phyloP scores from a whole-genome alignment of 2,888 invertebrate genomes.

The Liposcelis brunnea region DNA sequence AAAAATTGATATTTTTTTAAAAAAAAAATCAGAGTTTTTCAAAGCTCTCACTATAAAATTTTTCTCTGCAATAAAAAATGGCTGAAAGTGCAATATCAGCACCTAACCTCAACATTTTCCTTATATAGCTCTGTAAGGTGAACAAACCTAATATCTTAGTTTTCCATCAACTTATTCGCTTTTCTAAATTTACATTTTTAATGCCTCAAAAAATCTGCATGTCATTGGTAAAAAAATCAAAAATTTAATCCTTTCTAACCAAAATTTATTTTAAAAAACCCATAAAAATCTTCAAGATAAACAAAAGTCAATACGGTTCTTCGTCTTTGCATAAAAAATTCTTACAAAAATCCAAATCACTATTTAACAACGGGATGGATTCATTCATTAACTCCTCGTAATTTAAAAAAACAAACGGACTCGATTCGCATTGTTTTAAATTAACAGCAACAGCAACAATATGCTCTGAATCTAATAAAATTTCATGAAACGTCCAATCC shows the following conservation, averaged over 20 bases:
- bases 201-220: no score
- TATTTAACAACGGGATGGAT: constrained; percentile 30
- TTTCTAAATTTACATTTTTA: constrained; percentile 2
- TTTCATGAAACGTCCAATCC: constrained; percentile 73
- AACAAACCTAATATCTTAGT: no score
- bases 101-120: no score
- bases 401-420: constrained; percentile 28
- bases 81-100: no score
- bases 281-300: constrained; percentile 7
- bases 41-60: no score
- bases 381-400: constrained; percentile 42
- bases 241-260: no score
- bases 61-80: no score
- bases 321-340: constrained; percentile 40
- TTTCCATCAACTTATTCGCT: no score
- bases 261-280: neutral
- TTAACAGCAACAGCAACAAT: constrained; percentile 53
- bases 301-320: constrained; percentile 20
- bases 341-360: constrained; percentile 36
- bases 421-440: neutral
- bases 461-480: constrained; percentile 44
- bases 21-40: no score
- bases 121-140: no score
- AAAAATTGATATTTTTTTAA: no score
- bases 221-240: no score